phyloP scores from a whole-genome alignment of 2,888 invertebrate species.

The Hemaris fuciformis region DNA sequence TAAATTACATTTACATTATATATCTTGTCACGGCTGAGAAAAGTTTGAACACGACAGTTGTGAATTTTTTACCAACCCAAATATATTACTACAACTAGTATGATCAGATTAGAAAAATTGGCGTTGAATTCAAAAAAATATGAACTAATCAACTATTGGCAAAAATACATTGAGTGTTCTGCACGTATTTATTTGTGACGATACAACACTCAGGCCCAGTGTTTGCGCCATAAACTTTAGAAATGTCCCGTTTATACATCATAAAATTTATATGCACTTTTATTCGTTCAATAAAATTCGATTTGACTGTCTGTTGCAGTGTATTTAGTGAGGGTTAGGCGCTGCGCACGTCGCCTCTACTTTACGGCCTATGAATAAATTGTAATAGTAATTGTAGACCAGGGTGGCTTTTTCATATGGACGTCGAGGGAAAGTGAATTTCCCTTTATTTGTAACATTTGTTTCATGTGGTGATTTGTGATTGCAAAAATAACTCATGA shows the following conservation, averaged over 20 bases:
- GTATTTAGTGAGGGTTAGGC: constrained; percentile 11
- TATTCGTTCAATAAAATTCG: constrained; percentile 75
- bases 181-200: neutral
- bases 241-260: constrained; percentile 75
- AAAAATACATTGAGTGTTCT: neutral
- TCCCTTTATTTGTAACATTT: neutral
- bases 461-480: too few species aligned
- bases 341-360: neutral
- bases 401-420: neutral
- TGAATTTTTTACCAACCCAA: too few species aligned
- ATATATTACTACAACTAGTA: too few species aligned
- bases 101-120: too few species aligned
- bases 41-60: too few species aligned
- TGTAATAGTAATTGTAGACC: constrained; percentile 6
- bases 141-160: too few species aligned
- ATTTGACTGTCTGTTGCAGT: constrained; percentile 50
- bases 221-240: constrained; percentile 68
- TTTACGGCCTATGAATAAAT: constrained; percentile 23
- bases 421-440: constrained; percentile 19
- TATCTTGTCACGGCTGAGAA: too few species aligned
- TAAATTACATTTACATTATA: too few species aligned
- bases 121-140: too few species aligned
- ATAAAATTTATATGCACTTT: constrained; percentile 80
- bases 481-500: too few species aligned
- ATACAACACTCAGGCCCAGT: constrained; percentile 49